Evolutionary conservation across 2,797 vertebrate genomes (phyloP), one percentile per base, ranked within the genome.

Genomic region (Salmo trutta): DNA sequence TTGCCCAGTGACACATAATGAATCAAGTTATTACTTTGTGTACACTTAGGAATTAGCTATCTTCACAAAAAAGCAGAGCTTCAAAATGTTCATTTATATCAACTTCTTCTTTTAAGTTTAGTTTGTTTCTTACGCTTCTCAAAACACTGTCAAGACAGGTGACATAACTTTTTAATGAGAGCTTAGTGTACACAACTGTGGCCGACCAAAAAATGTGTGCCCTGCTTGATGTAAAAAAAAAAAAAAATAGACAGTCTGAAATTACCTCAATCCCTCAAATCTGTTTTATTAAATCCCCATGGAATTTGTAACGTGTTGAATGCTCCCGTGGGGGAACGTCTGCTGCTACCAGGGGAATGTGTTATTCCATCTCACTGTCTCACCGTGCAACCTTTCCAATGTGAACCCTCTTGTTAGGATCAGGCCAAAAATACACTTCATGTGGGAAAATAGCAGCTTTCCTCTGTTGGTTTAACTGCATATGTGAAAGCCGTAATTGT

Each of bases 351-450:
- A 36, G 71, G 75, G 72, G 66, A 27, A 75, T 74, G 41, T 47
- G 10, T 47, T 47, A 47, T 65, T 74, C 27, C 69, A 29, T 53
- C 31, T 73, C 70, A 41, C 41, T 41, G 41, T 41, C 41, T 41
- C 41, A 47, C 41, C 12, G 41, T 47, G 10, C 10, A 47, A 47
- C 41, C 41, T 47, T 47, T 47, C 41, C 41, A 47, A 1, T 66
- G 24, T 71, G 76, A 56, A 72, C 21, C 21, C 36, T 77, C 73
- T 75, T 76, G 75, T 77, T 75, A 81, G 24, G 73, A 47, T 73
- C 52, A 29, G 47, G 73, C 71, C 59, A 27, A 29, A 54, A 59
- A 33, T 67, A 69, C 31, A 69, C 31, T 19, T 68, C 33, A n/a
- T 69, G 67, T 69, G 27, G 29, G 67, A 69, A 69, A 69, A 33